Percentiles rank a stretch among this genome's conserved stretches.
Evolutionary conservation across 2,797 vertebrate genomes (phyloP).

Genomic region (Danio kyathit): DNA sequence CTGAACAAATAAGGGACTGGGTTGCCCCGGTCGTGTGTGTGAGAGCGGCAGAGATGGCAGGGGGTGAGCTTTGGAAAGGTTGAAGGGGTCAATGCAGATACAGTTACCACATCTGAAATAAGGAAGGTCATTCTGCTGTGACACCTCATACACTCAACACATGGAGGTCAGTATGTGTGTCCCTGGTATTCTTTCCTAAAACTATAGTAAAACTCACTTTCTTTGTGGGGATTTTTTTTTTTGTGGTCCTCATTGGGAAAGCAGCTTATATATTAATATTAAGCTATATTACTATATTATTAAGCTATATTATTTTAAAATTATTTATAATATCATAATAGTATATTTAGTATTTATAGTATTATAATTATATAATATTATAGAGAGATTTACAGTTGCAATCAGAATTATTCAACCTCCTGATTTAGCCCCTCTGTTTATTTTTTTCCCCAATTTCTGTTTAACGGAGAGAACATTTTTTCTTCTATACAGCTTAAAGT

Average conservation of each 20-base stretch:
- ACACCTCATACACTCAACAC: conserved; percentile 47
- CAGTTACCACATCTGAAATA: conserved; percentile 75
- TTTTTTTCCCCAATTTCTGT: too few relatives aligned
- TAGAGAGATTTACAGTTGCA: too few relatives aligned
- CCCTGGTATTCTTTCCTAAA: conserved; percentile 9
- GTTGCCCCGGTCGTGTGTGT: conserved; percentile 29
- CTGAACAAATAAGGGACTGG: conserved; percentile 90
- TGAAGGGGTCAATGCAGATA: conserved; percentile 65
- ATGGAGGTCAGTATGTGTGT: conserved; percentile 15
- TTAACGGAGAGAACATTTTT: too few relatives aligned
- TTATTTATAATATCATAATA: too few relatives aligned
- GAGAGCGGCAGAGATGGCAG: conserved; percentile 52
- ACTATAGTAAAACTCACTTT: conserved; percentile 1
- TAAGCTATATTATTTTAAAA: too few relatives aligned
- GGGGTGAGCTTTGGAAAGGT: conserved; percentile 60
- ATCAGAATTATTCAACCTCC: too few relatives aligned
- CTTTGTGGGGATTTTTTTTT: too few relatives aligned
- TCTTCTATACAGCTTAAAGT: too few relatives aligned
- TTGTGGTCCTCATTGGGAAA: not conserved
- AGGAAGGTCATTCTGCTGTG: conserved; percentile 77
- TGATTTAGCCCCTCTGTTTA: too few relatives aligned
- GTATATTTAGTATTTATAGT: too few relatives aligned
- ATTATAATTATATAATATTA: too few relatives aligned
- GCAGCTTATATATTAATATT: not conserved
- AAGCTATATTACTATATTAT: too few relatives aligned